Evolutionary conservation across 2,888 invertebrate species (phyloP).

Genomic region (Allacma fusca): DNA sequence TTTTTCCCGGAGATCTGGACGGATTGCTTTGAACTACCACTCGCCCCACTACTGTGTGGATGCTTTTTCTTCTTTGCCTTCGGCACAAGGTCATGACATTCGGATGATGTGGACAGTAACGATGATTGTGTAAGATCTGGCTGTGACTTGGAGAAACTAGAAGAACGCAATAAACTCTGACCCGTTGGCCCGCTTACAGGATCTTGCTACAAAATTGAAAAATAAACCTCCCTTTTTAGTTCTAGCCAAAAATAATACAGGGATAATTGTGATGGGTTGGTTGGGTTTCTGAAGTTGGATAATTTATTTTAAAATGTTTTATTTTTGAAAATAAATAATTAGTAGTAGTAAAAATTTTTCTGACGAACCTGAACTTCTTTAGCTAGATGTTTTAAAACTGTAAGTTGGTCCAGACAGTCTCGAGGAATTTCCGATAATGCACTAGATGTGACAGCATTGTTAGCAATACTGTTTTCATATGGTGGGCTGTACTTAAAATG

Average conservation of each 20-base stretch:
- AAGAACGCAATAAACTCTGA: conserved; percentile 55
- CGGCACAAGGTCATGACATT: conserved; percentile 33
- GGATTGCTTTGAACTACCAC: conserved; percentile 31
- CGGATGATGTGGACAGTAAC: conserved; percentile 26
- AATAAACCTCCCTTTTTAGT: too few species aligned
- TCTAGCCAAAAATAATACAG: too few species aligned
- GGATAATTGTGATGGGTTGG: too few species aligned
- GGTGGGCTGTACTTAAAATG: conserved; percentile 32
- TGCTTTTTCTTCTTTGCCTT: conserved; percentile 53
- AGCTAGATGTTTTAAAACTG: conserved; percentile 83
- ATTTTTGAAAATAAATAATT: too few species aligned
- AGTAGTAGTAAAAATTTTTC: not conserved
- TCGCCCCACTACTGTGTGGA: conserved; percentile 35
- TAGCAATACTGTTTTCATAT: conserved; percentile 22
- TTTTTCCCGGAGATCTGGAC: conserved; percentile 19
- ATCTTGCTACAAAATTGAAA: conserved; percentile 58
- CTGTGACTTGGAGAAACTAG: conserved; percentile 78
- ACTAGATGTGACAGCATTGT: conserved; percentile 65
- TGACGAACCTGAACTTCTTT: conserved; percentile 72
- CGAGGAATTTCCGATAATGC: conserved; percentile 86
- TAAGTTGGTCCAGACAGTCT: conserved; percentile 83
- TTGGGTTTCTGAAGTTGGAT: too few species aligned
- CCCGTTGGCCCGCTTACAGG: conserved; percentile 53
- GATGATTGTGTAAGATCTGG: conserved; percentile 75
- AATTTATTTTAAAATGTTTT: too few species aligned